Percentiles rank a stretch among this genome's conserved stretches.
phyloP scores from a whole-genome alignment of 1,140 invertebrate species.

The Drosophila nannoptera region DNA sequence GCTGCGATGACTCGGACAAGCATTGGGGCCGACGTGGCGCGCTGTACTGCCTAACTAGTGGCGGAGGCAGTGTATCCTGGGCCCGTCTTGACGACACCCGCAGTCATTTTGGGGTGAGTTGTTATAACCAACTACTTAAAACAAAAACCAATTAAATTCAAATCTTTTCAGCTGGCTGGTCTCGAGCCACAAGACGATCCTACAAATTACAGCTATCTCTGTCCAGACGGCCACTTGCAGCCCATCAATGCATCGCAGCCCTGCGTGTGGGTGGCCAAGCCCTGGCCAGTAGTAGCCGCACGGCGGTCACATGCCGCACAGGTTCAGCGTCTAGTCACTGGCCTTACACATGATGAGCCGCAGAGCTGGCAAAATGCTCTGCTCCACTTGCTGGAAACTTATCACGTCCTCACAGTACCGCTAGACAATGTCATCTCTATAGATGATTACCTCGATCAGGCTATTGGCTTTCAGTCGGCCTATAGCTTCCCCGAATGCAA shows the following conservation, averaged over 20 bases:
- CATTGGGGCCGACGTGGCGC: conserved; percentile 90
- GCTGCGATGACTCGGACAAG: conserved; percentile 85
- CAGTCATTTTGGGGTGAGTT: conserved; percentile 83
- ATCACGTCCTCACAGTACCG: conserved; percentile 78
- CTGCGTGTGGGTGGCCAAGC: conserved; percentile 88
- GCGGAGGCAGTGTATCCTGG: conserved; percentile 89
- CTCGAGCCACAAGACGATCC: conserved; percentile 76
- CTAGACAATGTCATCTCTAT: conserved; percentile 80
- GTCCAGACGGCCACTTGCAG: conserved; percentile 87
- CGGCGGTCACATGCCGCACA: conserved; percentile 81
- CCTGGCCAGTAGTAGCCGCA: conserved; percentile 85
- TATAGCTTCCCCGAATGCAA: conserved; percentile 83
- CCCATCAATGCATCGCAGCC: conserved; percentile 81
- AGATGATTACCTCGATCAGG: conserved; percentile 82
- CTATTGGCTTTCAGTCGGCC: conserved; percentile 83
- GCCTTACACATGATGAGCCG: conserved; percentile 70
- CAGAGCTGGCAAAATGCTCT: conserved; percentile 81
- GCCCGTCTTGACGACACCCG: conserved; percentile 84
- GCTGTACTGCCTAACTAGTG: conserved; percentile 87
- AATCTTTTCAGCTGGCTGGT: conserved; percentile 58
- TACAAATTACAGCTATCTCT: conserved; percentile 85
- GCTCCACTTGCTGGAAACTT: conserved; percentile 81
- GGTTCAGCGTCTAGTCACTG: conserved; percentile 80
- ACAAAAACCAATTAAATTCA: neutral
- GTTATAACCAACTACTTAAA: neutral